Base-by-base conservation (phyloP, 2,888 invertebrate species). In the Shargacucullia verbasci region DNA sequence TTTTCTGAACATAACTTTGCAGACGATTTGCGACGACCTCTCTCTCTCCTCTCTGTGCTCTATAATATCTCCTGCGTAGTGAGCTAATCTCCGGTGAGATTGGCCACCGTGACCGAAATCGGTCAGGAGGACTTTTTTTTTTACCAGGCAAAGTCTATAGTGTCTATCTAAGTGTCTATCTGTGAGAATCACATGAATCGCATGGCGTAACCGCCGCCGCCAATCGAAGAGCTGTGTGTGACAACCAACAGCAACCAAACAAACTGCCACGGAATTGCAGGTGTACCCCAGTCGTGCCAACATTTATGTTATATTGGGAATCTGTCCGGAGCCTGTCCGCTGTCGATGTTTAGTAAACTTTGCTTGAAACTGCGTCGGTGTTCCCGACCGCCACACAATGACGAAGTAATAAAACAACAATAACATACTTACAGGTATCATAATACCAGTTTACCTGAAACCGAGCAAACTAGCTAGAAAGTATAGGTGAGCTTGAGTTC, bases 311-410 rank as follows among this genome's bases (percentile, higher is more conserved):
- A 38, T 60, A 61, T 62, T 44, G 40, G 59, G 34, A 54, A 68
- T 63, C 49, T 55, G 47, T 53, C 49, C 11, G 31, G 9, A n/a
- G 14, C 5, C 33, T 39, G 46, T 14, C 20, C 39, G 31, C 14
- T 12, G 44, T 38, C 49, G 14, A 40, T 71, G 56, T 71, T 71
- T 71, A 39, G 50, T 70, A 73, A 71, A 71, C 74, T 57, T 64
- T 59, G 38, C 43, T 13, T 29, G 20, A 54, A 52, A 27, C 34
- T 40, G 41, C 39, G 12, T 20, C 12, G 10, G 38, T n/a, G 15
- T 45, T 41, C 14, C 27, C 6, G 33, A 37, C n/a, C n/a, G 27
- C n/a, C 12, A 57, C 38, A 31, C 58, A 72, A 52, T 41, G 52
- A 12, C 11, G 25, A n/a, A 40, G 27, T 29, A 41, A 39, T 57